Evolutionary conservation across 2,888 invertebrate species (phyloP).

Genomic region (Athalia cordata): DNA sequence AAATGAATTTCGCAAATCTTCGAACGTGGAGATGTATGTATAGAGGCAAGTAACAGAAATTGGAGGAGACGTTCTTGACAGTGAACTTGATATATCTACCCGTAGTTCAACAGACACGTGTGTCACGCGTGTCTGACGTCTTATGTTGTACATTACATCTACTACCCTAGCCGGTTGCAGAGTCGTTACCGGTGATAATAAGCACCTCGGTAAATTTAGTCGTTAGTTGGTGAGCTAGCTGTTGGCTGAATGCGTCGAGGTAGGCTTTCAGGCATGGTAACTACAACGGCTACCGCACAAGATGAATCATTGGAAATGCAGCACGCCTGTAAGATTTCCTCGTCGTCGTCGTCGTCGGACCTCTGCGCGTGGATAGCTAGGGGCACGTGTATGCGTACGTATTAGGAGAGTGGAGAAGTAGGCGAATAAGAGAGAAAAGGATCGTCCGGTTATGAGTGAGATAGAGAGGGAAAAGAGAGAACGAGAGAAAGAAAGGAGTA

Average conservation of each 20-base stretch:
- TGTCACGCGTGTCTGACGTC: constrained; percentile 17
- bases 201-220: constrained; percentile 63
- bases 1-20: background rate
- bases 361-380: constrained; percentile 26
- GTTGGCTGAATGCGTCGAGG: constrained; percentile 44
- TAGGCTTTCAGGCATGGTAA: constrained; percentile 9
- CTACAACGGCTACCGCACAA: constrained; percentile 56
- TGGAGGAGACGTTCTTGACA: background rate
- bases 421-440: background rate
- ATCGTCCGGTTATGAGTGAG: constrained; percentile 10
- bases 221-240: constrained; percentile 58
- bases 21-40: background rate
- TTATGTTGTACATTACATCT: constrained; percentile 24
- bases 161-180: background rate
- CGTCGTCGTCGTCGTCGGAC: background rate
- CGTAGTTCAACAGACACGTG: background rate
- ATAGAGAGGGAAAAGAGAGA: constrained; percentile 10
- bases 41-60: background rate
- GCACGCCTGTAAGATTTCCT: constrained; percentile 52
- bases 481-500: background rate
- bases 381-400: constrained; percentile 25
- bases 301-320: constrained; percentile 64
- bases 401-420: constrained; percentile 6
- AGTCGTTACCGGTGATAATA: constrained; percentile 48
- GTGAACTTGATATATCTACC: constrained; percentile 26